Evolutionary conservation across 2,888 invertebrate species (phyloP).

Genomic region (Cancer borealis): DNA sequence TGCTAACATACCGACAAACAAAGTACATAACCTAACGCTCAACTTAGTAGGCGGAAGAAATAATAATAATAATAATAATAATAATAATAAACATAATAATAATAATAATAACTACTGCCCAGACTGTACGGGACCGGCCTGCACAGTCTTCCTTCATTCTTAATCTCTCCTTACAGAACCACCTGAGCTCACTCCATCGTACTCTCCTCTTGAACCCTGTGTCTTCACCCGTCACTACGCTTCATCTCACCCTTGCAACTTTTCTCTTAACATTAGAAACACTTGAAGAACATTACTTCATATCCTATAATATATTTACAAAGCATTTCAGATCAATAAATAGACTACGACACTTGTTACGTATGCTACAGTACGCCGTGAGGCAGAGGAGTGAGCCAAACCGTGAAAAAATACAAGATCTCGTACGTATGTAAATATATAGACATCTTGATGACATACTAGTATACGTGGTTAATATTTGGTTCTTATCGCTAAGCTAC

Average conservation of each 20-base stretch:
- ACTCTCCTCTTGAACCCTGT: neutral
- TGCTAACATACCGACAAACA: no score
- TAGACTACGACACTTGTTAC: neutral
- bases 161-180: neutral
- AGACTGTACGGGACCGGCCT: constrained; percentile 43
- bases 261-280: neutral
- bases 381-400: constrained; percentile 33
- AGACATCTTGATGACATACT: neutral
- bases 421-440: neutral
- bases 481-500: neutral
- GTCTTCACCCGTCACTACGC: neutral
- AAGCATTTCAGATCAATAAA: neutral
- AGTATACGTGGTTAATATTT: neutral
- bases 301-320: neutral
- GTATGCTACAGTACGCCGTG: neutral
- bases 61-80: neutral
- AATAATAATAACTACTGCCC: neutral
- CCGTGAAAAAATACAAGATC: constrained; percentile 35
- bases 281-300: neutral
- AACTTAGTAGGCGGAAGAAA: no score
- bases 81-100: neutral
- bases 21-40: no score
- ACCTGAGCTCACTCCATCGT: neutral
- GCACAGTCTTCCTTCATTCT: neutral
- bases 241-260: neutral